Base-by-base conservation (phyloP, 2,113 vertebrate genomes). In the Ptilorrhoa leucosticta region DNA sequence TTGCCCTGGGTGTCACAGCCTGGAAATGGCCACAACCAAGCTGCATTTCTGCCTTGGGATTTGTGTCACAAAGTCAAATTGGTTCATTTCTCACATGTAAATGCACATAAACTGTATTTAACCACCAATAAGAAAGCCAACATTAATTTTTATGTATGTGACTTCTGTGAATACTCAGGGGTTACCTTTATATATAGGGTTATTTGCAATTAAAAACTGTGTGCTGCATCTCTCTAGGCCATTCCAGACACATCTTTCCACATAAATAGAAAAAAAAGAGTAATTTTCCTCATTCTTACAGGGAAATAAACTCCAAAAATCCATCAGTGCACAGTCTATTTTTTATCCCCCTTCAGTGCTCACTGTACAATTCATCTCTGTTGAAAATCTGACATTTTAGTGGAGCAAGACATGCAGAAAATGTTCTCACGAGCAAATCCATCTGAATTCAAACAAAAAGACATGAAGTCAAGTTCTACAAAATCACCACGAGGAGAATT, bases 251-350 rank as follows among this genome's bases (percentile, higher is more conserved):
- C 4, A 27, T 14, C 7, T 78, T 70, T 37, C 42, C 35, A 37
- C 2, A 6, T 7, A 40, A 84, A 81, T 2, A 45, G 27, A 11
- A n/a, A 33, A 48, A 63, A 40, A 77, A 27, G 10, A 31, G 8
- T 2, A 0, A 45, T 53, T 87, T 73, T 35, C 24, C 19, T 85
- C 40, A 30, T 50, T 82, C 13, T 51, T 35, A 31, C 35, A 18
- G 11, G 48, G 35, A 78, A 91, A 94, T 65, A 37, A 82, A 73
- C 33, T 31, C 42, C 40, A 45, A 11, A n/a, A 8, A 60, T 4
- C 11, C 83, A 58, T 23, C 1, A 0, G n/a, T 4, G 35, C 57
- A 7, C 1, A 68, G n/a, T 2, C 6, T n/a, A 5, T n/a, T 82
- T 24, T 81, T 5, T n/a, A 6, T 17, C 6, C 5, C 15, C 4